These are phyloP conservation scores for Ornithoptera priamus DNA, from an alignment of 2,888 invertebrate genomes.

Conservation along the genomic window DNA sequence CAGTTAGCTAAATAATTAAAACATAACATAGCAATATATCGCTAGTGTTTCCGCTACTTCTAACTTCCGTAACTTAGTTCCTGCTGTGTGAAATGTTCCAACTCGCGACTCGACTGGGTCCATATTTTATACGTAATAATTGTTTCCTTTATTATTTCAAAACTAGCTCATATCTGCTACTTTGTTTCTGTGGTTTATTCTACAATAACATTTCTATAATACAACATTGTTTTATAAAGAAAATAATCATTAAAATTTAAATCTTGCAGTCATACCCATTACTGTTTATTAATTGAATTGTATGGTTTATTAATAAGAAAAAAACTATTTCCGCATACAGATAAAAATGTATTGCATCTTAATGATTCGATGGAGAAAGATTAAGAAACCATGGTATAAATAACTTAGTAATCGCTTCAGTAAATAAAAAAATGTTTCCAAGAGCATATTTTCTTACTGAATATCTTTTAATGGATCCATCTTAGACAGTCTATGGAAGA, in stretches of 20 bases:
- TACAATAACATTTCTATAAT: not conserved
- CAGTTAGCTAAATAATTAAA: slow-evolving; percentile 3
- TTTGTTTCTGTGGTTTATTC: not conserved
- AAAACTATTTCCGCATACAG: not conserved
- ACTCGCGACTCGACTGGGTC: slow-evolving; percentile 1
- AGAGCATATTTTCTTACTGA: not conserved
- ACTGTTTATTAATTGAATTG: no score
- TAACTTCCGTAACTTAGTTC: slow-evolving; percentile 5
- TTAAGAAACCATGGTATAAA: not conserved
- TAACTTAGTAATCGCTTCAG: not conserved
- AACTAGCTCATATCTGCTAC: not conserved
- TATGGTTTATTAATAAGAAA: no score
- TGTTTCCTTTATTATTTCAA: slow-evolving; percentile 4
- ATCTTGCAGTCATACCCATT: no score
- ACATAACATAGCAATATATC: slow-evolving; percentile 6
- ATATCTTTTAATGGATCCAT: not conserved
- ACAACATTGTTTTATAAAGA: not conserved
- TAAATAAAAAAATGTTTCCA: not conserved
- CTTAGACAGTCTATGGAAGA: no score
- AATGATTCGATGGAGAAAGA: not conserved
- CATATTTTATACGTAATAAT: slow-evolving; percentile 5
- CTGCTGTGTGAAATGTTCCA: slow-evolving; percentile 4
- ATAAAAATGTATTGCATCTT: not conserved
- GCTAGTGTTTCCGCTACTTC: slow-evolving; percentile 5
- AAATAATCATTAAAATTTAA: no score